Conservation (phyloP, 2,797 vertebrate species). For the Takifugu ocellatus region DNA sequence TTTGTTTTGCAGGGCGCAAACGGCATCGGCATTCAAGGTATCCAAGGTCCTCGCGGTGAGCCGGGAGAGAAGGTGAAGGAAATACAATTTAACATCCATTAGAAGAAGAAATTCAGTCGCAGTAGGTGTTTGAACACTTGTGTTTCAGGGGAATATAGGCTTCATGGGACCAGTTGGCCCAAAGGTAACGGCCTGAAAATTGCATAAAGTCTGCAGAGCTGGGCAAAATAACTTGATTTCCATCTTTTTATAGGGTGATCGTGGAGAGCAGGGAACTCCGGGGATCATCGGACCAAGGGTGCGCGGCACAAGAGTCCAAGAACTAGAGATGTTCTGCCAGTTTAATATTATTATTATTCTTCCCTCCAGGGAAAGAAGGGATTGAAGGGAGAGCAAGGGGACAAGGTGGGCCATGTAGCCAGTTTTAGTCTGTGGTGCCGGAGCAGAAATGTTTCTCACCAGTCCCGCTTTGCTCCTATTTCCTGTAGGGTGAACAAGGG, state of each 20-base stretch:
- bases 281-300: conserved; percentile 74
- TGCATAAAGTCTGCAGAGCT: neutral
- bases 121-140: conserved; percentile 10
- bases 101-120: neutral
- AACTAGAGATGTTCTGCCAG: conserved; percentile 8
- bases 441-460: neutral
- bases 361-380: conserved; percentile 82
- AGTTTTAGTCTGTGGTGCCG: no score
- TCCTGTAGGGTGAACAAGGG: conserved; percentile 75
- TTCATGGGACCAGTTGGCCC: conserved; percentile 71
- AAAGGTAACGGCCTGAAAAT: conserved; percentile 69
- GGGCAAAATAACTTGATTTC: neutral
- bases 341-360: conserved; percentile 30
- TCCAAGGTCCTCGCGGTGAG: conserved; percentile 72
- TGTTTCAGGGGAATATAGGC: conserved; percentile 78
- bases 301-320: conserved; percentile 25
- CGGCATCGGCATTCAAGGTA: conserved; percentile 78
- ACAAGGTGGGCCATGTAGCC: conserved; percentile 73
- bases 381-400: conserved; percentile 77
- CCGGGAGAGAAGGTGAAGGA: conserved; percentile 79
- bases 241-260: conserved; percentile 63
- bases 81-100: neutral
- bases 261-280: conserved; percentile 70
- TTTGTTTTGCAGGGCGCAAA: conserved; percentile 71
- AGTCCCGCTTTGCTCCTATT: neutral